Evolutionary conservation across 2,888 invertebrate species (phyloP).

Genomic region (Caenorhabditis sp.): DNA sequence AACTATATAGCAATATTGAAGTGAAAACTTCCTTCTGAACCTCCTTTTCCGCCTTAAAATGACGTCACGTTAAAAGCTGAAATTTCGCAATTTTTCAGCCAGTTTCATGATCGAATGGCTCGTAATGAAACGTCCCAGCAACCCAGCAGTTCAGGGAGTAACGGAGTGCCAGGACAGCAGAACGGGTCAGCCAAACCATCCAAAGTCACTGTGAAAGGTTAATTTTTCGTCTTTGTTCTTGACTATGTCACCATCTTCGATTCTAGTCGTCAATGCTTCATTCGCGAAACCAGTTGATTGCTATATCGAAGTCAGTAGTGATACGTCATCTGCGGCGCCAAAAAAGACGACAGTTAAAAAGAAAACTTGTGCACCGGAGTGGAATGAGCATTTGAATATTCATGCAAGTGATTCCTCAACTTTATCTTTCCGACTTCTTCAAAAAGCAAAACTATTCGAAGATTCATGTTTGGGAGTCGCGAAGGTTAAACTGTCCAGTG

Average conservation of each 20-base stretch:
- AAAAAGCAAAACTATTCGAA: constrained; percentile 77
- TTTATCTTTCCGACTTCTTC: constrained; percentile 69
- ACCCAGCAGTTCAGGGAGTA: constrained; percentile 55
- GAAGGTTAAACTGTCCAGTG: constrained; percentile 71
- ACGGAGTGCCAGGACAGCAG: constrained; percentile 23
- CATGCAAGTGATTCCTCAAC: constrained; percentile 70
- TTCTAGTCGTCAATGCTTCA: constrained; percentile 73
- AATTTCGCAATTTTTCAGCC: constrained; percentile 31
- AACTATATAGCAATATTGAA: no score
- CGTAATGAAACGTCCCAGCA: constrained; percentile 54
- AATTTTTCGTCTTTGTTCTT: not conserved
- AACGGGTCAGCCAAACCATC: constrained; percentile 52
- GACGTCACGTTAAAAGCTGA: constrained; percentile 18
- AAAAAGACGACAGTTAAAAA: constrained; percentile 76
- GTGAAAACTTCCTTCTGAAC: no score
- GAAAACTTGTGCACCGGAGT: constrained; percentile 75
- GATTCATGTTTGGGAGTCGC: constrained; percentile 74
- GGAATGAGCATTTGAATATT: constrained; percentile 75
- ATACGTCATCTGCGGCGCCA: constrained; percentile 60
- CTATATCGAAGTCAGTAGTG: constrained; percentile 76
- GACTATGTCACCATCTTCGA: not conserved
- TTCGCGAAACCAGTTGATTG: constrained; percentile 72
- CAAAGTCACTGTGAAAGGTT: constrained; percentile 59
- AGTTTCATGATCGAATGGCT: constrained; percentile 55
- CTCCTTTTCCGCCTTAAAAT: not conserved